Conservation (phyloP, 2,797 vertebrate species). For the Pseudomugil gertrudae region DNA sequence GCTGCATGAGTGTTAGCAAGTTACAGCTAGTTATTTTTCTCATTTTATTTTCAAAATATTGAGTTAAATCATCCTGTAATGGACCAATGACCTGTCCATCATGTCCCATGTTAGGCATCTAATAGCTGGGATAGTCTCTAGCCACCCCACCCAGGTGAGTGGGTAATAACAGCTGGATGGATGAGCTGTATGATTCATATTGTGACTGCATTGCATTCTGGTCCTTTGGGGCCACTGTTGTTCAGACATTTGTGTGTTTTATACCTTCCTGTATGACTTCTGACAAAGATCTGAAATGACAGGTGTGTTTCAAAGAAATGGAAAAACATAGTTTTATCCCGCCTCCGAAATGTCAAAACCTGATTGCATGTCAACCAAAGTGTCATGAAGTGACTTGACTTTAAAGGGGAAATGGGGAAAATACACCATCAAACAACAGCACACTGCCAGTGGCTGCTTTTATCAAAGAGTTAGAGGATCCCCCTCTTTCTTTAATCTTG, state of each 20-base stretch:
- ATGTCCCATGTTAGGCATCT: background rate
- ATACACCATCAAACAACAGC: constrained; percentile 18
- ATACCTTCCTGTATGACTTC: constrained; percentile 1
- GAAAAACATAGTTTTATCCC: constrained; percentile 8
- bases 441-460: constrained; percentile 10
- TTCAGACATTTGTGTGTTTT: background rate
- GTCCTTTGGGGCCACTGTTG: constrained; percentile 2
- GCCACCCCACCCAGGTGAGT: too few species aligned
- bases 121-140: background rate
- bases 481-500: constrained; percentile 25
- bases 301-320: constrained; percentile 21
- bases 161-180: background rate
- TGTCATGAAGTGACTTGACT: constrained; percentile 4
- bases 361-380: constrained; percentile 1
- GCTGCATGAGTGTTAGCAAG: background rate
- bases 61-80: background rate
- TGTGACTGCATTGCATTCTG: background rate
- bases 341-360: constrained; percentile 38
- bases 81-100: background rate
- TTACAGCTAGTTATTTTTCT: background rate
- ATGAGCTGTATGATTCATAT: background rate
- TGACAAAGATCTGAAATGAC: constrained; percentile 14
- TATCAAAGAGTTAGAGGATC: background rate
- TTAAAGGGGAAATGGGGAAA: constrained; percentile 17
- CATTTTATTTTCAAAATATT: background rate